These are phyloP conservation scores for Patella ulyssiponensis DNA, from an alignment of 2,888 invertebrate species.

Conservation along the genomic window DNA sequence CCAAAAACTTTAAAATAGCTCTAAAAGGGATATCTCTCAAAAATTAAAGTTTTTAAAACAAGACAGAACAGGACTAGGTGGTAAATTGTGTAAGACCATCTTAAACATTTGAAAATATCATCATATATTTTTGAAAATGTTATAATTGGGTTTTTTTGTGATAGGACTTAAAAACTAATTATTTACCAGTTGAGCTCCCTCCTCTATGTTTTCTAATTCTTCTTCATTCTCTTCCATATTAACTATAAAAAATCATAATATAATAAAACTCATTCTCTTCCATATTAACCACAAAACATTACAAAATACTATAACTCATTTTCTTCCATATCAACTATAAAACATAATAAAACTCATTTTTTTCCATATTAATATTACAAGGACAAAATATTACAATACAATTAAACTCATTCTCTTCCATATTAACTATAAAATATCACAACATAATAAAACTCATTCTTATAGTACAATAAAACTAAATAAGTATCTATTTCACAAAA, in stretches of 20 bases:
- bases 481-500: neutral
- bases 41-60: no score
- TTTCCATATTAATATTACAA: slow-evolving; percentile 72
- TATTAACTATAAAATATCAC: neutral
- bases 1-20: no score
- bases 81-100: no score
- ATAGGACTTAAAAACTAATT: neutral
- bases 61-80: no score
- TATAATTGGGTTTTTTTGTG: no score
- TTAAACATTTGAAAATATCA: no score
- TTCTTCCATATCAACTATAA: slow-evolving; percentile 73
- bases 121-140: no score
- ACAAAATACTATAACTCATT: slow-evolving; percentile 72
- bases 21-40: no score
- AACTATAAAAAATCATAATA: slow-evolving; percentile 40
- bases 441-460: neutral
- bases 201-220: slow-evolving; percentile 82
- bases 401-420: no score
- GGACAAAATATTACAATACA: slow-evolving; percentile 24
- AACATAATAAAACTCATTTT: slow-evolving; percentile 74
- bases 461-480: neutral
- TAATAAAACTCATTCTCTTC: slow-evolving; percentile 75
- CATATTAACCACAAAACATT: slow-evolving; percentile 56
- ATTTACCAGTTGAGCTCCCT: slow-evolving; percentile 75
- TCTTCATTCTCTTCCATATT: slow-evolving; percentile 78